Percentiles rank a stretch among this genome's conserved stretches.
Conservation (phyloP, 2,113 vertebrate genomes). For the Uropsilus gracilis region DNA sequence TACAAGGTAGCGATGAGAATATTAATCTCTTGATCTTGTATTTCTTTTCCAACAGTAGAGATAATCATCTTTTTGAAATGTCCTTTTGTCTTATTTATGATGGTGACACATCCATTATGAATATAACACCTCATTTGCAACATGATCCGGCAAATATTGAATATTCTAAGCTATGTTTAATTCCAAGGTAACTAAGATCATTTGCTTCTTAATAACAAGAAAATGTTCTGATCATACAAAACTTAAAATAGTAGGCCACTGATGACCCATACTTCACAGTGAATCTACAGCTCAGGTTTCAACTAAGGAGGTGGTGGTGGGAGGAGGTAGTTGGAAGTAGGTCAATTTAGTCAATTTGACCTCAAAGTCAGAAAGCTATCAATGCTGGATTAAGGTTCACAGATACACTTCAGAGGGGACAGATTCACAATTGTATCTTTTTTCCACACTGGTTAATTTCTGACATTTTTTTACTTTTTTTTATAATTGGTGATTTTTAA, state of each 20-base stretch:
- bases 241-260: conserved; percentile 32
- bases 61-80: conserved; percentile 63
- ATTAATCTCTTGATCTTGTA: conserved; percentile 56
- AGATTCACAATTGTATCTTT: neutral
- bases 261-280: neutral
- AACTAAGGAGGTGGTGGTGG: too few species aligned
- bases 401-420: neutral
- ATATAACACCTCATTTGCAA: conserved; percentile 53
- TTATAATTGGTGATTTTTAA: neutral
- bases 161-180: conserved; percentile 54
- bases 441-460: neutral
- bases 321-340: neutral
- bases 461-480: neutral
- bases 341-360: neutral
- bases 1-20: neutral
- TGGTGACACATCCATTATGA: conserved; percentile 63
- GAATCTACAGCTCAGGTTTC: neutral
- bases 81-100: conserved; percentile 69
- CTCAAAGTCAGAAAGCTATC: neutral
- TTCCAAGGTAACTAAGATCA: conserved; percentile 60
- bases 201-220: conserved; percentile 66
- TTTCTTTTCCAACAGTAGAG: neutral
- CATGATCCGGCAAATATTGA: conserved; percentile 60
- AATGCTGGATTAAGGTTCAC: neutral
- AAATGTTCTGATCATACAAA: conserved; percentile 1